Evolutionary conservation across 2,113 vertebrate genomes (phyloP).

Genomic region (Rhagologus leucostigma): DNA sequence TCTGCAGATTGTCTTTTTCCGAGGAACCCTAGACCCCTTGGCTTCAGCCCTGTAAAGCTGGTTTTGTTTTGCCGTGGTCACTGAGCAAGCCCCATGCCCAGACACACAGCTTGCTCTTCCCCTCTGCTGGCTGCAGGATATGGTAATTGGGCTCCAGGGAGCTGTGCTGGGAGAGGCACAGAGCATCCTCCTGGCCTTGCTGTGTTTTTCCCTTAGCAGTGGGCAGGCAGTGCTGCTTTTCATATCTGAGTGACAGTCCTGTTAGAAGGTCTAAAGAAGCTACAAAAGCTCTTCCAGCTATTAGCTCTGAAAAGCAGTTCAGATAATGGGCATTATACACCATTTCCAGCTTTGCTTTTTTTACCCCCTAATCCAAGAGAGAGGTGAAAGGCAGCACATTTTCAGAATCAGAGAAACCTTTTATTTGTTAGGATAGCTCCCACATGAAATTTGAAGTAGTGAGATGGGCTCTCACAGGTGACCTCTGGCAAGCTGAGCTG

Average conservation of each 20-base stretch:
- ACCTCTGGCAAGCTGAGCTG: neutral
- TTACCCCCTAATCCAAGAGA: neutral
- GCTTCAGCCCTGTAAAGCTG: neutral
- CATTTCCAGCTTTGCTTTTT: neutral
- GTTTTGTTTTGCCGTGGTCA: neutral
- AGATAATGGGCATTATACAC: neutral
- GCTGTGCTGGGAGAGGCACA: neutral
- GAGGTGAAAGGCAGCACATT: neutral
- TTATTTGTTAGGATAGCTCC: neutral
- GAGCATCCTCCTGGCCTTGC: conserved; percentile 2
- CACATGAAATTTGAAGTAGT: neutral
- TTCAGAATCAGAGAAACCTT: neutral
- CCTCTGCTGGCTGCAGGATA: neutral
- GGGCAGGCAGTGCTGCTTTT: neutral
- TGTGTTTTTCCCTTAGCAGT: conserved; percentile 15
- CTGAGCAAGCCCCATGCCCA: neutral
- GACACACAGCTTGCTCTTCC: neutral
- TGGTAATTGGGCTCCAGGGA: conserved; percentile 51
- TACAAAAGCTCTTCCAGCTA: neutral
- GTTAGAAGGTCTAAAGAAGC: neutral
- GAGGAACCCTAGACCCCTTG: neutral
- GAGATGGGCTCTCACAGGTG: neutral
- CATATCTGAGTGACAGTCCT: conserved; percentile 7
- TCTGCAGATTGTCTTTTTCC: neutral
- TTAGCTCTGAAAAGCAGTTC: neutral